Evolutionary conservation across 1,140 invertebrate genomes (phyloP).

Genomic region (Hormaphis cornu): DNA sequence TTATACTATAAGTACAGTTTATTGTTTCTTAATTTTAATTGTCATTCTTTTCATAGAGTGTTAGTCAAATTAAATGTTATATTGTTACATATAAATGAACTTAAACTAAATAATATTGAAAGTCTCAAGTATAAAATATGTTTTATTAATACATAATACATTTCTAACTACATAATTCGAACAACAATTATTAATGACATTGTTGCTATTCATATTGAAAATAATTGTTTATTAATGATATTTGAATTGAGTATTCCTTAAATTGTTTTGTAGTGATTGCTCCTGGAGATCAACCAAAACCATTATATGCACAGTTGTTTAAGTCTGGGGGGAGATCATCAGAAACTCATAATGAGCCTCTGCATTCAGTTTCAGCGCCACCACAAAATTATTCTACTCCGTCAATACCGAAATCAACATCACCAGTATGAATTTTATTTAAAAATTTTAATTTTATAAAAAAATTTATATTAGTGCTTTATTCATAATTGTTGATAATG

Average conservation of each 20-base stretch:
- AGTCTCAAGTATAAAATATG: too few relatives aligned
- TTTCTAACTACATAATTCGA: too few relatives aligned
- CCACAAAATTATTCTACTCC: constrained; percentile 8
- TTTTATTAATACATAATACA: too few relatives aligned
- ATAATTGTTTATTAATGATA: too few relatives aligned
- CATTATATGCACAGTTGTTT: constrained; percentile 17
- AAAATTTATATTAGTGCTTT: neutral
- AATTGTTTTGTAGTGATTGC: constrained; percentile 14
- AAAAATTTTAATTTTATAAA: neutral
- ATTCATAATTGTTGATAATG: neutral
- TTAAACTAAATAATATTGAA: too few relatives aligned
- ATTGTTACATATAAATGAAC: too few relatives aligned
- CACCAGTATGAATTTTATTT: neutral
- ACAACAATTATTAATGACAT: too few relatives aligned
- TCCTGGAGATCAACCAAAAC: constrained; percentile 25
- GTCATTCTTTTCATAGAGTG: too few relatives aligned
- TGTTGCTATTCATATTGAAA: too few relatives aligned
- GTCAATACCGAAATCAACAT: constrained; percentile 7
- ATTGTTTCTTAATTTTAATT: too few relatives aligned
- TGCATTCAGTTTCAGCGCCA: neutral
- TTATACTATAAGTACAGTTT: too few relatives aligned
- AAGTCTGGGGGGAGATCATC: constrained; percentile 2
- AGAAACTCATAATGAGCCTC: neutral
- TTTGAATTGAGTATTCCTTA: neutral
- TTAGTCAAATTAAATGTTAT: too few relatives aligned